Evolutionary conservation across 2,888 invertebrate genomes (phyloP).

Genomic region (Drosophila robusta): DNA sequence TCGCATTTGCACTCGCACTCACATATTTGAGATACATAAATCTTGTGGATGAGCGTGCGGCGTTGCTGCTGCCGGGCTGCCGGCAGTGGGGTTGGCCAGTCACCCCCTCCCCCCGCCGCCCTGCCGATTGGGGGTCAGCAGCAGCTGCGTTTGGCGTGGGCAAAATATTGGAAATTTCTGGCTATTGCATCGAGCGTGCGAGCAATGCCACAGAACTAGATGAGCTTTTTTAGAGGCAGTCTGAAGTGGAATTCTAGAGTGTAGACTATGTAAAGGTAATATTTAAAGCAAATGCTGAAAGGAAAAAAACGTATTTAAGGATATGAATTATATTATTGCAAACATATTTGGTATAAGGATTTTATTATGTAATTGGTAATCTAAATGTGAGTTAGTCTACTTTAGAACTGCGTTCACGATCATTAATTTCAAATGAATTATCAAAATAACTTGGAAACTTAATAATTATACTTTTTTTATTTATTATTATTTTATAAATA

Average conservation of each 20-base stretch:
- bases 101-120: not conserved
- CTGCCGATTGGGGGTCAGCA: slow-evolving; percentile 36
- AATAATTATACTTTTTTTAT: too few species aligned
- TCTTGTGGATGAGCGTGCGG: slow-evolving; percentile 74
- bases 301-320: too few species aligned
- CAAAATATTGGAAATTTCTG: slow-evolving; percentile 36
- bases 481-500: too few species aligned
- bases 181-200: not conserved
- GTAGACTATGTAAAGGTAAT: not conserved
- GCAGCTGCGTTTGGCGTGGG: slow-evolving; percentile 17
- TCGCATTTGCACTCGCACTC: slow-evolving; percentile 65
- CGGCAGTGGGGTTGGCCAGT: slow-evolving; percentile 33
- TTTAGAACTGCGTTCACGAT: too few species aligned
- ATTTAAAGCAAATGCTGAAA: too few species aligned
- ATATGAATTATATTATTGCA: too few species aligned
- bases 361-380: too few species aligned
- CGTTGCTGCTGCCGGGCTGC: slow-evolving; percentile 19
- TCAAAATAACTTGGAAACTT: too few species aligned
- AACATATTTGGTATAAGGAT: too few species aligned
- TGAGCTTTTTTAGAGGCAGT: not conserved
- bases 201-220: not conserved
- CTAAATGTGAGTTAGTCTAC: too few species aligned
- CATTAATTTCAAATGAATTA: too few species aligned
- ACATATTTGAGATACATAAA: slow-evolving; percentile 80
- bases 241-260: slow-evolving; percentile 8